Percentiles rank a stretch among this genome's conserved stretches.
Evolutionary conservation across 2,797 vertebrate species (phyloP).

Genomic region (Lagorchestes hirsutus): DNA sequence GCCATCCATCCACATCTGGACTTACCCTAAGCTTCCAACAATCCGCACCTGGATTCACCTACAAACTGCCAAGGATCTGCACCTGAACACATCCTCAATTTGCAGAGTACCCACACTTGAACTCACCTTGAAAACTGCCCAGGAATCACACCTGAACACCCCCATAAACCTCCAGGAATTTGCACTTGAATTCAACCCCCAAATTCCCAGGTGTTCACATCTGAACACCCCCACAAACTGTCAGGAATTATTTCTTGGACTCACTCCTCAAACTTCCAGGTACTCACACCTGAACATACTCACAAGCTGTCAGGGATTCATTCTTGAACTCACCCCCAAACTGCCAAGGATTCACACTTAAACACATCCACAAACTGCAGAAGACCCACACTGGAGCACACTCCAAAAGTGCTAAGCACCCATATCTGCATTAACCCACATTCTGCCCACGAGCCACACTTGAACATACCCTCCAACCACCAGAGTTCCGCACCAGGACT

Average conservation of each 20-base stretch:
- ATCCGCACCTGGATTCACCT: neutral
- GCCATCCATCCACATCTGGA: neutral
- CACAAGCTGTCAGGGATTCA: neutral
- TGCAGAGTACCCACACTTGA: neutral
- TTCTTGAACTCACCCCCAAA: neutral
- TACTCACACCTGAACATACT: neutral
- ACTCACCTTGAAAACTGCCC: too few relatives aligned
- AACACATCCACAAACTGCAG: neutral
- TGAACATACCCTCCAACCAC: neutral
- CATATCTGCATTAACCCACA: neutral
- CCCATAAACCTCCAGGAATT: too few relatives aligned
- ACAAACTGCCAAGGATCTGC: neutral
- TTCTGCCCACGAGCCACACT: neutral
- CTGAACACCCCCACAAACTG: neutral
- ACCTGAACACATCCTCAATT: neutral
- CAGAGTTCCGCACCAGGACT: neutral
- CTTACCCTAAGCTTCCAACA: neutral
- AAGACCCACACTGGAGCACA: neutral
- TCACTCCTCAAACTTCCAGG: neutral
- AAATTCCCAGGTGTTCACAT: too few relatives aligned
- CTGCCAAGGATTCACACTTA: neutral
- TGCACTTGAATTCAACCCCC: too few relatives aligned
- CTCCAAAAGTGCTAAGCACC: neutral
- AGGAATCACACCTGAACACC: too few relatives aligned
- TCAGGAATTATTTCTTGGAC: neutral